Evolutionary conservation across 2,797 vertebrate species (phyloP), one percentile per base, ranked within the genome.

Genomic region (Lemur catta): DNA sequence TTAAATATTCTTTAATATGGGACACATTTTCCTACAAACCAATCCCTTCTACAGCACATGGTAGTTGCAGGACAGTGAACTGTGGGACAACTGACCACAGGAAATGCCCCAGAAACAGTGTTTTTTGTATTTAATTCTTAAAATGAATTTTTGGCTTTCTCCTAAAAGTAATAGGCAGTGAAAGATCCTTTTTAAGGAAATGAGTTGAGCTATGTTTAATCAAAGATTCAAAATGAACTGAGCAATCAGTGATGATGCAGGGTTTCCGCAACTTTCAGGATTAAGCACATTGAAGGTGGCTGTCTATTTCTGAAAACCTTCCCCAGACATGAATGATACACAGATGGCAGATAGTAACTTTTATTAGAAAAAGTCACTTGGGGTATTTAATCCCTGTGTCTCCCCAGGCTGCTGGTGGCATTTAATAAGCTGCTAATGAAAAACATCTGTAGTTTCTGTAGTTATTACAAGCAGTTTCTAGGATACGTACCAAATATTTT

Each of bases 401-500:
- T 92, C 92, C 57, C 74, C 26, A 69, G 93, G 26, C n/a, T 94
- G 50, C 67, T 75, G 76, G 69, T 79, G 41, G 79, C 65, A 72
- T 43, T 88, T 88, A 93, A 93, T 82, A 94, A 94, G 65, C 59
- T n/a, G 15, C 15, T 69, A 75, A 96, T 38, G 50, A 24, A 90
- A 93, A 96, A 96, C 69, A 89, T 97, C 14, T 93, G 71, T 52
- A 41, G 84, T 92, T 63, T 97, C 14, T 93, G 71, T 52, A 41
- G 84, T 92, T 63, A 75, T 46, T 94, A 75, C 65, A 80, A 93
- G 78, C 20, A 1, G 55, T 96, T 93, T 95, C 92, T 55, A 96
- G 67, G 84, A 90, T 87, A 94, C 28, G 1, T 28, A 96, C 10
- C 28, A 96, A 97, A 95, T 93, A 92, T 95, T 97, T 98, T 82